Evolutionary conservation across 2,113 vertebrate genomes (phyloP), one percentile per base, ranked within the genome.

Genomic region (Uropsilus gracilis): DNA sequence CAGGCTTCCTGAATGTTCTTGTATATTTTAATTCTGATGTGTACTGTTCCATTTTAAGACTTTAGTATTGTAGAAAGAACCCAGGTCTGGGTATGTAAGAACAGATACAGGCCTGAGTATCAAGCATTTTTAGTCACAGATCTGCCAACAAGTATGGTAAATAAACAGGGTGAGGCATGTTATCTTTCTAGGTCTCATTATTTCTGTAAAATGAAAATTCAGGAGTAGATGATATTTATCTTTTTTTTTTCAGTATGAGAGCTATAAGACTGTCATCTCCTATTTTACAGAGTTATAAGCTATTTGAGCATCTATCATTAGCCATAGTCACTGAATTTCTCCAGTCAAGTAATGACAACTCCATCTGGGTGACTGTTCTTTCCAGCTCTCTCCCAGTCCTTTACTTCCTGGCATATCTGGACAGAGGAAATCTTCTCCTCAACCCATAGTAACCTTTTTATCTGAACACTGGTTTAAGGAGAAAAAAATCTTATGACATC

Each of bases 401-500:
- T 26, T 53, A 75, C 64, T 93, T 96, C 96, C 86, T 94, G 89
- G 89, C 90, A 81, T 91, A 59, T 82, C 68, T 57, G 16, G 57
- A 55, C 63, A 81, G 73, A 82, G 61, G 24, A 93, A 90, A 46
- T 77, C 13, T 73, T 80, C 64, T 83, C 18, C 63, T 82, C 1
- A 34, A 55, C 34, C 37, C 55, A 11, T 63, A 10, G 55, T 80
- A 64, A 63, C 1, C n/a, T 72, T 86, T 76, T 83, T 86, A 34
- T 46, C 37, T 76, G 55, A 75, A 80, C 20, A 37, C 14, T 75
- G 22, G 12, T n/a, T 83, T 71, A 64, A 94, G 53, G 48, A 77
- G 26, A 73, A 2, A 24, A 8, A 90, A 64, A 53, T 42, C 42
- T 26, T 16, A 20, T 69, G 82, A 10, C 50, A 48, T 14, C 26